Evolutionary conservation across 2,797 vertebrate genomes (phyloP).

Genomic region (Percopsis omiscomaycus): DNA sequence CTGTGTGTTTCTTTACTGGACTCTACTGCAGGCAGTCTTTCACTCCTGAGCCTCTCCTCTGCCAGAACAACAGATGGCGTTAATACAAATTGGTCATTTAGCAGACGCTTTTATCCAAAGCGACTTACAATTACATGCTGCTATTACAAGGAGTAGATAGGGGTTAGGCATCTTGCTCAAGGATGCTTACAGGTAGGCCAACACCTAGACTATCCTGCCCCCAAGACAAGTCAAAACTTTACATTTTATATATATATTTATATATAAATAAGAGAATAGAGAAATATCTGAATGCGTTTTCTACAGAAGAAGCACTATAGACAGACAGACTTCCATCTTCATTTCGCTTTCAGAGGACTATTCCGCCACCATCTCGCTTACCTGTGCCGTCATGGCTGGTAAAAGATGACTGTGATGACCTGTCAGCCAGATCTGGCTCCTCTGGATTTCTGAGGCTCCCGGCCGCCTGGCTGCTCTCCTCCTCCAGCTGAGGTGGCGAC

Average conservation of each 20-base stretch:
- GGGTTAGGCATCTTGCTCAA: too few species aligned
- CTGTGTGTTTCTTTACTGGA: constrained; percentile 76
- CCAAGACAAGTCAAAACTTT: neutral
- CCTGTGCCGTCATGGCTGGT: constrained; percentile 86
- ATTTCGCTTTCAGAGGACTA: neutral
- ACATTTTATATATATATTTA: neutral
- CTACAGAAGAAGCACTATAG: neutral
- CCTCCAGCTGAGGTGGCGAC: constrained; percentile 31
- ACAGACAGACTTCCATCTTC: neutral
- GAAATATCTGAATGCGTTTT: too few species aligned
- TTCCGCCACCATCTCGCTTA: constrained; percentile 48
- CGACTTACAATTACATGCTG: too few species aligned
- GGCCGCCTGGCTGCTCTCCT: constrained; percentile 60
- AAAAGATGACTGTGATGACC: constrained; percentile 81
- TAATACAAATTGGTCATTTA: neutral
- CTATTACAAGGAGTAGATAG: too few species aligned
- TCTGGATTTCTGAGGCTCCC: constrained; percentile 70
- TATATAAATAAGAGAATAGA: too few species aligned
- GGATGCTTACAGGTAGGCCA: too few species aligned
- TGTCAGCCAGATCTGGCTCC: constrained; percentile 81
- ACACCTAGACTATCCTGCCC: neutral
- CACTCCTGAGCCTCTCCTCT: constrained; percentile 80
- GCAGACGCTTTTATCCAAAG: too few species aligned
- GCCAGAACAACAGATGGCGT: constrained; percentile 54
- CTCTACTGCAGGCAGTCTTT: constrained; percentile 59